Evolutionary conservation across 2,797 vertebrate species (phyloP).

Genomic region (Garrulus glandarius): DNA sequence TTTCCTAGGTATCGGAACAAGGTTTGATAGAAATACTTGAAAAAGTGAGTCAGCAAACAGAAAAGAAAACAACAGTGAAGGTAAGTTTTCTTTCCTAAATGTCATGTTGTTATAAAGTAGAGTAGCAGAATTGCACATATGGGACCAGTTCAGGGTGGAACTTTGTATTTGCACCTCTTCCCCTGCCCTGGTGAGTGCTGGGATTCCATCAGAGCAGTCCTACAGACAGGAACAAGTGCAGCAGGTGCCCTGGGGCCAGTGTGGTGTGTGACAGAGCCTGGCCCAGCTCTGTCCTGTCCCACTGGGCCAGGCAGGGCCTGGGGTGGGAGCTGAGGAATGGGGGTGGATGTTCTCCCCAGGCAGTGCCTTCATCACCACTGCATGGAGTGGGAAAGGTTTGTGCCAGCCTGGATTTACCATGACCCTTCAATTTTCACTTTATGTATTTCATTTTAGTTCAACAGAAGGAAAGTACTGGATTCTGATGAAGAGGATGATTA

Average conservation of each 20-base stretch:
- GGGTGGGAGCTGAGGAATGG: background rate
- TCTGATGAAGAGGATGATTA: conserved; percentile 94
- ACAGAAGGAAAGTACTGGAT: conserved; percentile 94
- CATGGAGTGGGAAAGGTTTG: background rate
- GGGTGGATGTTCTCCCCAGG: background rate
- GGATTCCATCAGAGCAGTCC: background rate
- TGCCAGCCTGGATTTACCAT: background rate
- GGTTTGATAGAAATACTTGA: conserved; percentile 98
- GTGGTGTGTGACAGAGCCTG: background rate
- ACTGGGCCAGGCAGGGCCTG: background rate
- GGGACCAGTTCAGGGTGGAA: background rate
- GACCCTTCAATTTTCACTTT: background rate
- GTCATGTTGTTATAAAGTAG: background rate
- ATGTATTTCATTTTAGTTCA: conserved; percentile 81
- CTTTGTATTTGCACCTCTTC: background rate
- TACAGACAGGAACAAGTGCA: background rate
- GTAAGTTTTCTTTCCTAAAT: conserved; percentile 70
- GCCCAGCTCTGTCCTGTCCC: background rate
- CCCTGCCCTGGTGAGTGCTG: background rate
- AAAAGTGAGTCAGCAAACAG: conserved; percentile 97
- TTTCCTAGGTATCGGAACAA: conserved; percentile 87
- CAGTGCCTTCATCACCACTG: background rate
- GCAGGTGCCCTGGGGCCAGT: fast-evolving
- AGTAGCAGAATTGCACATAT: background rate
- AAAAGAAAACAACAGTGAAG: conserved; percentile 95